A percentile compares a stretch with the other conserved stretches of the same genome.
These are phyloP conservation scores for Leptinotarsa undecemlineata DNA, from an alignment of 1,140 invertebrate species.

Conservation along the genomic window DNA sequence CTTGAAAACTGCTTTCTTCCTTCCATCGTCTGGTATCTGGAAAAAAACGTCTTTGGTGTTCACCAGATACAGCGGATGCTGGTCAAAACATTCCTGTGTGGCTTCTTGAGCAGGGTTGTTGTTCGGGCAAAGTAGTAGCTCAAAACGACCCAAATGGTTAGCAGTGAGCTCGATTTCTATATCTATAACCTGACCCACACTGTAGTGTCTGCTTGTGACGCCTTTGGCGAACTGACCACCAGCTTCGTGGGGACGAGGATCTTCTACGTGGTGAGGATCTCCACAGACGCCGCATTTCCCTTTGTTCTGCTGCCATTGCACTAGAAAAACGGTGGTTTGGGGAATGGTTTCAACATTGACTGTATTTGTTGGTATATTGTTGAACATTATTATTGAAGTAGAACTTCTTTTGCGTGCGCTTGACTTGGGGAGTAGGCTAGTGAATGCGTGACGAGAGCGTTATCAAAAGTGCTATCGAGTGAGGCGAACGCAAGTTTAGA, in stretches of 20 bases:
- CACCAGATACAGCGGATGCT: slow-evolving; percentile 71
- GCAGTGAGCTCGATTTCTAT: slow-evolving; percentile 87
- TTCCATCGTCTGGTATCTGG: slow-evolving; percentile 68
- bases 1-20: slow-evolving; percentile 74
- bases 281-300: slow-evolving; percentile 89
- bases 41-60: slow-evolving; percentile 64
- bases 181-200: slow-evolving; percentile 80
- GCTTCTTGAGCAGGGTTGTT: slow-evolving; percentile 78
- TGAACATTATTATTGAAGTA: no score
- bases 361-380: no score
- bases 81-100: slow-evolving; percentile 80
- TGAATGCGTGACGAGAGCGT: no score
- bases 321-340: slow-evolving; percentile 55
- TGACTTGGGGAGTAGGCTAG: no score
- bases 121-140: slow-evolving; percentile 82
- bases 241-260: slow-evolving; percentile 82
- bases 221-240: slow-evolving; percentile 85
- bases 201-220: slow-evolving; percentile 79
- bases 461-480: no score
- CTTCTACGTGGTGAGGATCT: slow-evolving; percentile 73
- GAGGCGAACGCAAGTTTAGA: no score
- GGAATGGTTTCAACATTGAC: no score
- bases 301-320: slow-evolving; percentile 83
- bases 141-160: slow-evolving; percentile 86
- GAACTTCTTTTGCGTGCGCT: no score